Conservation (phyloP, 2,888 invertebrate species). For the Aphodius sticticus region DNA sequence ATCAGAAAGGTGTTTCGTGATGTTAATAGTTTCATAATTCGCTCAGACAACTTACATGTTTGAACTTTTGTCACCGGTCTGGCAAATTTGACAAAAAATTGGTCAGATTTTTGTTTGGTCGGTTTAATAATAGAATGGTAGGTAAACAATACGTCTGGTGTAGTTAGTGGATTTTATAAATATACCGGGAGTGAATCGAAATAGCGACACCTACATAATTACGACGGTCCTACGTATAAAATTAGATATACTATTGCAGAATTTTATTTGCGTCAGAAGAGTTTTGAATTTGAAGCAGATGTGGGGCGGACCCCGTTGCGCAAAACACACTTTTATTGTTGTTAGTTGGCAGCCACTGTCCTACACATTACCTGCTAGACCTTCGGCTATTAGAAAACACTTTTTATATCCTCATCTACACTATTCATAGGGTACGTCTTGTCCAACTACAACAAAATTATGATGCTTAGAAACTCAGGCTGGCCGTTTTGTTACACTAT, state of each 20-base stretch:
- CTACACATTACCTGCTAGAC: not conserved
- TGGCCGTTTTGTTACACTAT: too few relatives aligned
- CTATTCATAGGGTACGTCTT: not conserved
- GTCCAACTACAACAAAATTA: too few relatives aligned
- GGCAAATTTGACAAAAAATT: not conserved
- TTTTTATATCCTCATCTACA: not conserved
- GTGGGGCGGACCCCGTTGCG: not conserved
- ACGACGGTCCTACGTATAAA: not conserved
- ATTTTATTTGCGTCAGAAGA: conserved; percentile 4
- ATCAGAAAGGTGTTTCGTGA: too few relatives aligned
- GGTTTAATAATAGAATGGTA: not conserved
- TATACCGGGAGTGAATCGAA: not conserved
- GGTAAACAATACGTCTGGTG: conserved; percentile 4
- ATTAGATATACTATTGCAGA: conserved; percentile 4
- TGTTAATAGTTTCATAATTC: too few relatives aligned
- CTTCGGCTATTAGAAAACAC: not conserved
- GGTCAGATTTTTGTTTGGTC: not conserved
- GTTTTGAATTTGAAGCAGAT: not conserved
- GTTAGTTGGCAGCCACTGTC: not conserved
- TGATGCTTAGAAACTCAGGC: too few relatives aligned
- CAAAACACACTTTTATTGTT: not conserved
- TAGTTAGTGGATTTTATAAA: not conserved
- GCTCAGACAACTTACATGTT: not conserved
- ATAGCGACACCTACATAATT: conserved; percentile 4
- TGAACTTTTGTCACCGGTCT: not conserved